Evolutionary conservation across 2,888 invertebrate species (phyloP), one percentile per base, ranked within the genome.

Genomic region (Amiota mariae): DNA sequence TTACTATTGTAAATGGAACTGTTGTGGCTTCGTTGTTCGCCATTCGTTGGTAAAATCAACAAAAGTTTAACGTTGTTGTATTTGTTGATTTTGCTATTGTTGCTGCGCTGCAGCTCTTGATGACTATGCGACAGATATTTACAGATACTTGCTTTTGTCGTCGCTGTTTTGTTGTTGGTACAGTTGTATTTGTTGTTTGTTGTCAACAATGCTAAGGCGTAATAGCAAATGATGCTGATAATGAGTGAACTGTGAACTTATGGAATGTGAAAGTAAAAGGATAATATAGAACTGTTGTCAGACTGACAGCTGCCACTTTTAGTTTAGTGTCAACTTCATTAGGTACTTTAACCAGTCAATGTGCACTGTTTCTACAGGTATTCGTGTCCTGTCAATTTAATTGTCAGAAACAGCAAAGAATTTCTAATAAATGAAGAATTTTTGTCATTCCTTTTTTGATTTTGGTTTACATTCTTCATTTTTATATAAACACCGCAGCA

Each of bases 351-450:
- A 36, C 36, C 8, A 36, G 36, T 36, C 36, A 36, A 36, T 36
- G 36, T 36, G 36, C 36, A 36, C 36, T 36, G 36, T 36, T 36
- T 6, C 36, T 36, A 36, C 36, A 6, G 6, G 4, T 36, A 36
- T 6, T 36, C 36, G 36, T 36, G 36, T 36, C 36, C 36, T 36
- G 36, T 36, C 36, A 36, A 36, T 4, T 2, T 6, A 4, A 6
- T 36, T 36, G 36, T 36, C 36, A 36, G 0, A 36, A 36, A 36
- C 8, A 6, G 36, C 8, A 36, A 36, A 46, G 46, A 63, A 63
- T 63, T 63, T 63, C 12, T 63, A 63, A 63, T 63, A 63, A 63
- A n/a, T 2, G 13, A 54, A 54, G n/a, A 54, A 63, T 36, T 63
- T 20, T 36, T 61, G 24, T 63, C 2, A 63, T 36, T 36, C n/a